A percentile compares a stretch with the other conserved stretches of the same genome.
Conservation (phyloP, 2,888 invertebrate species). For the Ernsta delagoae region DNA sequence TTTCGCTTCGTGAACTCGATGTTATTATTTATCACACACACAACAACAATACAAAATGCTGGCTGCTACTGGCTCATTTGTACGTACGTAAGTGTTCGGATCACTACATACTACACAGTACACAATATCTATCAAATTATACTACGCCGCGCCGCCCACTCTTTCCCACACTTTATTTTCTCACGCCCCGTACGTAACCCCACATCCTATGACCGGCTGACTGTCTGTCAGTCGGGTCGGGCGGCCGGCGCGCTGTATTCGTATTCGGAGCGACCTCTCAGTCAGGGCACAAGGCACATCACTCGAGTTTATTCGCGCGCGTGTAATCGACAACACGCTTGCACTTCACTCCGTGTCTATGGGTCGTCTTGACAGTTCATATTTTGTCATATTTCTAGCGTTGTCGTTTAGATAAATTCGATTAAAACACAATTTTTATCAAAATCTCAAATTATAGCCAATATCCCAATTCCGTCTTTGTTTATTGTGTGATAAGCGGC, state of each 20-base stretch:
- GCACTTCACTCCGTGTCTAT: constrained; percentile 70
- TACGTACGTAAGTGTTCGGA: constrained; percentile 72
- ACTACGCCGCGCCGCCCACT: constrained; percentile 88
- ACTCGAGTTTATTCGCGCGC: constrained; percentile 62
- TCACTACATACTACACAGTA: constrained; percentile 74
- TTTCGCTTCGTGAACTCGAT: constrained; percentile 77
- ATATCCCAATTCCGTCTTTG: constrained; percentile 41
- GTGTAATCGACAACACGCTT: constrained; percentile 69
- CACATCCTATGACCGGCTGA: constrained; percentile 88
- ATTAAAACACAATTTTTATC: constrained; percentile 66
- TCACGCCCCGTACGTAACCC: constrained; percentile 92
- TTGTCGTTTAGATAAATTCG: constrained; percentile 69
- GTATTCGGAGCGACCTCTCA: constrained; percentile 42
- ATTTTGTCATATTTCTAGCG: constrained; percentile 64
- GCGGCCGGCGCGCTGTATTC: constrained; percentile 54
- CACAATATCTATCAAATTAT: constrained; percentile 82
- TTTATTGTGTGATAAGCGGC: constrained; percentile 42
- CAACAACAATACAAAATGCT: constrained; percentile 65
- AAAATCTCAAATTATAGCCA: constrained; percentile 48
- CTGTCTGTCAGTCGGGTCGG: constrained; percentile 52
- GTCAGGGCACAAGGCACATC: constrained; percentile 47
- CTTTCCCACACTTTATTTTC: constrained; percentile 93
- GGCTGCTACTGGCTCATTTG: constrained; percentile 73
- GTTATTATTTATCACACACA: constrained; percentile 70
- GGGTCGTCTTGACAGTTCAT: constrained; percentile 76